These are phyloP conservation scores for Drosophila sp. DNA, from an alignment of 1,140 invertebrate species.

Conservation along the genomic window DNA sequence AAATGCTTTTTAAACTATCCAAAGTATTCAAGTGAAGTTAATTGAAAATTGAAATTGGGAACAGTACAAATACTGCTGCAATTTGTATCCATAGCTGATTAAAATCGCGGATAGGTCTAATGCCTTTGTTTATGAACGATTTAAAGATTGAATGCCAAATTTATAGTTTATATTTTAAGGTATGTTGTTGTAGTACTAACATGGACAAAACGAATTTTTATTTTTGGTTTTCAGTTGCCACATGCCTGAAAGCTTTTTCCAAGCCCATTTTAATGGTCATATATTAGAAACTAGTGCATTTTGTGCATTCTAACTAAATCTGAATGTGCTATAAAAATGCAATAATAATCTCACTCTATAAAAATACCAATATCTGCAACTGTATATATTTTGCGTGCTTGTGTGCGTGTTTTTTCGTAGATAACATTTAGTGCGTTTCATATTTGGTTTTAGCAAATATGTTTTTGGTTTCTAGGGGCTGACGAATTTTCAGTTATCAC, in stretches of 20 bases:
- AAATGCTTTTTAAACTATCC: neutral
- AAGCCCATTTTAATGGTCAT: slow-evolving; percentile 14
- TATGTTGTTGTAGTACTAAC: slow-evolving; percentile 8
- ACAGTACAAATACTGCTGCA: neutral
- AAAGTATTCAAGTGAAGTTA: neutral
- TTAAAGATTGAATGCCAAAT: slow-evolving; percentile 6
- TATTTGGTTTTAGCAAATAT: neutral
- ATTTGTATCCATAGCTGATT: neutral
- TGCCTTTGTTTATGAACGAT: slow-evolving; percentile 10
- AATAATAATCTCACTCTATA: neutral
- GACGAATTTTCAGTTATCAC: neutral
- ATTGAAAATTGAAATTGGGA: neutral
- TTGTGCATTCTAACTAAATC: slow-evolving; percentile 51
- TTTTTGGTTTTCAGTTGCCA: slow-evolving; percentile 44
- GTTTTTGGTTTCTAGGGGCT: neutral
- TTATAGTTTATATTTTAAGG: slow-evolving; percentile 17
- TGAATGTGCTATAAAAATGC: neutral
- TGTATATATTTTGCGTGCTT: neutral
- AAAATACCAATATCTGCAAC: slow-evolving; percentile 9
- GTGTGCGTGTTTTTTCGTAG: too few species aligned
- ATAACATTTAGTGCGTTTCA: too few species aligned
- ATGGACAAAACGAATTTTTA: slow-evolving; percentile 14
- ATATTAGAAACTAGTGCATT: slow-evolving; percentile 52
- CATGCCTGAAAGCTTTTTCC: slow-evolving; percentile 63
- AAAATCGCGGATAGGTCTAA: too few species aligned